Evolutionary conservation across 2,797 vertebrate species (phyloP), one percentile per base, ranked within the genome.

Genomic region (Phalanger gymnotis): DNA sequence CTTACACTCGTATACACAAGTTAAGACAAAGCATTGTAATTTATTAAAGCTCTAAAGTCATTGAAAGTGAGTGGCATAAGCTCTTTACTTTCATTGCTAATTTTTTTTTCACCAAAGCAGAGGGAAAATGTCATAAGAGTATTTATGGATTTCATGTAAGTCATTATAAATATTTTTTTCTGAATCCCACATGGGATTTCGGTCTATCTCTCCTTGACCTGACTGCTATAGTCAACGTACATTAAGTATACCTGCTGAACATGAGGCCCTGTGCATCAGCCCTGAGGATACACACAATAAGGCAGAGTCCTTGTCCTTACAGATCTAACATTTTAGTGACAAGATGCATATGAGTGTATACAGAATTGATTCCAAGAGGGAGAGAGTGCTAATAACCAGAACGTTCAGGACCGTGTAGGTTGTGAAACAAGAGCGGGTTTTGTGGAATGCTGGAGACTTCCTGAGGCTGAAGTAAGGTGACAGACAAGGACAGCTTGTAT

Each of bases 31-130:
- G 3, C 11, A 91, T 16, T 90, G 47, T 73, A 61, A 31, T 31
- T 92, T 28, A 25, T 87, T 92, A 58, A 34, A 22, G 27, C 19
- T 92, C 30, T 52, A n/a, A 92, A 92, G 16, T 47, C 96, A 34
- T 53, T 12, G 27, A 73, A 31, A 91, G 94, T 61, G 58, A 54
- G 0, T 81, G 13, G 31, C 40, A 87, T 25, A 51, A 40, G 13
- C 10, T 93, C 54, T 54, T n/a, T 92, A 4, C 5, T 61, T 6
- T 25, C 25, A 87, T 27, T 91, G 14, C 92, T 94, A 61, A 51
- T 61, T 87, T 92, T 54, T 87, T 87, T 92, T 54, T 87, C n/a
- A 30, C 34, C 91, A 87, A 92, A 92, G 51, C 28, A 58, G 94
- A 91, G 40, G 53, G 73, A 51, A 87, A 87, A 87, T 87, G 25